Conservation (phyloP, 2,113 vertebrate genomes). For the Phainopepla nitens region DNA sequence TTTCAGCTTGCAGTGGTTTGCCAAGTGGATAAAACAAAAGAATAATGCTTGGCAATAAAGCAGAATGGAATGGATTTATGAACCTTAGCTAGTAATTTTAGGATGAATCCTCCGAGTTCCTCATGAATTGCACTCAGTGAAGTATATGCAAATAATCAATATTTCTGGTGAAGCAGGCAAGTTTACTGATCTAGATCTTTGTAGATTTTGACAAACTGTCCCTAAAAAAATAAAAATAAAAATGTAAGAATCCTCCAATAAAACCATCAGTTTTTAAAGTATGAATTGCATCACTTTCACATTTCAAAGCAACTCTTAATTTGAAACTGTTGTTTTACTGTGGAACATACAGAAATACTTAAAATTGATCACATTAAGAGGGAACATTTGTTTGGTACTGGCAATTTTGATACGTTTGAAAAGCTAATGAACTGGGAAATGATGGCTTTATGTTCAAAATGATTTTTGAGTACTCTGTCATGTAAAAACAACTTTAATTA, state of each 20-base stretch:
- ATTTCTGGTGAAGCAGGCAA: neutral
- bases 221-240: neutral
- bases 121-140: neutral
- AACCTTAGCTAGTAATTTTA: neutral
- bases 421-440: neutral
- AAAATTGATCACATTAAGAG: neutral
- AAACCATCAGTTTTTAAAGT: neutral
- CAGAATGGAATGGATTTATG: neutral
- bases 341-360: neutral
- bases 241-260: neutral
- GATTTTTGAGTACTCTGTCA: neutral
- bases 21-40: neutral
- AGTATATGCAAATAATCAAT: neutral
- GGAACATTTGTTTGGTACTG: neutral
- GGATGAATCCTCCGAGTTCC: neutral
- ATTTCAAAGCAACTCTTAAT: neutral
- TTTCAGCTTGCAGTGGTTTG: rapidly evolving
- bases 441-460: neutral
- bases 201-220: neutral
- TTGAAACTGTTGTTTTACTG: neutral
- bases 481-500: neutral
- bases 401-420: neutral
- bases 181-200: neutral
- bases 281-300: neutral
- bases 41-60: neutral